These are phyloP conservation scores for Pyrochroa serraticornis DNA, from an alignment of 2,888 invertebrate species.

Conservation along the genomic window DNA sequence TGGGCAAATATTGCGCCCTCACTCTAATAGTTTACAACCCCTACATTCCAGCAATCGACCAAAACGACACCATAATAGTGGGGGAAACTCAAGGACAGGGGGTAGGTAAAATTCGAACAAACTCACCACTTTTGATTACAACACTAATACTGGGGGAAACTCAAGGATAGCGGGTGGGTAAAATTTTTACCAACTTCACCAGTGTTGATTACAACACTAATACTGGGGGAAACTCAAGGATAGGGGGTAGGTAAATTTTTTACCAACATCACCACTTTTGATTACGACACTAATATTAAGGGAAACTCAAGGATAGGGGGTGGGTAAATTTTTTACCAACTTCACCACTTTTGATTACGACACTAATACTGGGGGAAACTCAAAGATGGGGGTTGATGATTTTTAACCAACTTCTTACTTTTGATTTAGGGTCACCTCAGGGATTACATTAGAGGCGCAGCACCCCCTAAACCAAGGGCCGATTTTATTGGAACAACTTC, in stretches of 20 bases:
- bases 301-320: neutral
- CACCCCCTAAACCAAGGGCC: neutral
- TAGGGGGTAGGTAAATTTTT: neutral
- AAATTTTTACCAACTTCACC: no score
- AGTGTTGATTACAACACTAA: no score
- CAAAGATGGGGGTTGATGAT: no score
- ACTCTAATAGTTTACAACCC: conserved; percentile 12
- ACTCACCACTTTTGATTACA: no score
- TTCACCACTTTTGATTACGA: no score
- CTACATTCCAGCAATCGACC: neutral
- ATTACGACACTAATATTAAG: neutral
- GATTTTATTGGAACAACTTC: neutral
- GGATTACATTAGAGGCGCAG: no score
- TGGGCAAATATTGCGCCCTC: conserved; percentile 19
- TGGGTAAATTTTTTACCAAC: no score
- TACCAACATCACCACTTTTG: no score
- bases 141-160: neutral
- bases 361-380: neutral
- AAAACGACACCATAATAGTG: neutral
- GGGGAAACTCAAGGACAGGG: neutral
- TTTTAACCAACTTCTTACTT: no score
- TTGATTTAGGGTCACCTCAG: no score
- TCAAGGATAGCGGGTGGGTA: no score
- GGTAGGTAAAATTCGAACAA: no score
- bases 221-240: neutral